Conservation (phyloP, 1,140 invertebrate species). For the Drosophila santomea region DNA sequence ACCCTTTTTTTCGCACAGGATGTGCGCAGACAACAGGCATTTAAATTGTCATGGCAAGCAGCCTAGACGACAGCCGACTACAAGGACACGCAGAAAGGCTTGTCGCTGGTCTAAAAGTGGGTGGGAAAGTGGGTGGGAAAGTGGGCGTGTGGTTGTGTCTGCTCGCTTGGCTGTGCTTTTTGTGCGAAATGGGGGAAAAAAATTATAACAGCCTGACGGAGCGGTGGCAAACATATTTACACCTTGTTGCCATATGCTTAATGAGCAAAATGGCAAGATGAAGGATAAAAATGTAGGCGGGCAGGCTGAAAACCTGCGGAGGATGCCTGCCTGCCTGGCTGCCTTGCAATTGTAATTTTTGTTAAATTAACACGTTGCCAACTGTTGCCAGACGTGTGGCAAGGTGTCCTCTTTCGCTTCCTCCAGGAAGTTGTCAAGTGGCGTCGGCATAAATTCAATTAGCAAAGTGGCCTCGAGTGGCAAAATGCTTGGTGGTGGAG, state of each 20-base stretch:
- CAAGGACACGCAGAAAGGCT: slow-evolving; percentile 61
- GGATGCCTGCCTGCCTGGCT: slow-evolving; percentile 21
- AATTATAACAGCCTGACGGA: slow-evolving; percentile 43
- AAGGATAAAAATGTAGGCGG: slow-evolving; percentile 13
- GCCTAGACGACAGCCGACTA: slow-evolving; percentile 37
- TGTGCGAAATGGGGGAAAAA: slow-evolving; percentile 46
- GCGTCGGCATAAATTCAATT: slow-evolving; percentile 77
- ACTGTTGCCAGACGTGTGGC: slow-evolving; percentile 59
- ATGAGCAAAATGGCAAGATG: slow-evolving; percentile 63
- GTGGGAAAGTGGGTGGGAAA: background rate
- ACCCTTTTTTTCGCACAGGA: slow-evolving; percentile 9
- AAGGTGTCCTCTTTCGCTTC: slow-evolving; percentile 12
- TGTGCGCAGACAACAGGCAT: slow-evolving; percentile 65
- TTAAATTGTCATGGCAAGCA: slow-evolving; percentile 76
- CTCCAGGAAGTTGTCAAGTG: slow-evolving; percentile 71
- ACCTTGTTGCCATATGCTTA: slow-evolving; percentile 79
- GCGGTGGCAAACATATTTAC: slow-evolving; percentile 63
- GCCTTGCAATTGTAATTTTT: slow-evolving; percentile 61
- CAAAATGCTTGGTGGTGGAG: background rate
- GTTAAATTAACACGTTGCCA: slow-evolving; percentile 75
- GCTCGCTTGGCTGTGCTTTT: slow-evolving; percentile 47
- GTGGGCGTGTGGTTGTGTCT: background rate
- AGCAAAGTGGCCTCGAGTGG: slow-evolving; percentile 70
- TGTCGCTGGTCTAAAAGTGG: slow-evolving; percentile 33
- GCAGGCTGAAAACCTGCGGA: background rate